Evolutionary conservation across 2,888 invertebrate genomes (phyloP).

Genomic region (Tachina lurida): DNA sequence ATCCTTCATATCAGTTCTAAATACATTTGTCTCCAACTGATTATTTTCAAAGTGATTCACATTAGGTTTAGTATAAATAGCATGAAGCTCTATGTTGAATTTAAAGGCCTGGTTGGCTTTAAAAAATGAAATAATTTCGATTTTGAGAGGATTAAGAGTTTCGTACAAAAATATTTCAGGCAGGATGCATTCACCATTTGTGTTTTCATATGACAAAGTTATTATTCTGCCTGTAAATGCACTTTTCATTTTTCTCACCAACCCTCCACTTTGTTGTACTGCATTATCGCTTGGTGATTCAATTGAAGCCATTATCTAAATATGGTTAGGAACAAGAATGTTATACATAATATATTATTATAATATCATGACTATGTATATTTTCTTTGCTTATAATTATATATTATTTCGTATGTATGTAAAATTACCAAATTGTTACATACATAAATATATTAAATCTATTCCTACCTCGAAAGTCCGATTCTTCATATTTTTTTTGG

Average conservation of each 20-base stretch:
- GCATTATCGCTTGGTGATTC: neutral
- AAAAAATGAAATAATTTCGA: neutral
- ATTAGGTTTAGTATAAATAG: neutral
- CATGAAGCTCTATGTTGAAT: constrained; percentile 12
- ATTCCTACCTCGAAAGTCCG: no score
- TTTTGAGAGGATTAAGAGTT: neutral
- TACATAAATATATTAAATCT: no score
- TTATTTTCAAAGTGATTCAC: neutral
- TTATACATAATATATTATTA: no score
- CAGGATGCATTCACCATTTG: neutral
- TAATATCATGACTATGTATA: no score
- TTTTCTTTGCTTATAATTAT: no score
- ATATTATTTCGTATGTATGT: no score
- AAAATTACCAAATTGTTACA: no score
- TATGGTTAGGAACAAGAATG: no score
- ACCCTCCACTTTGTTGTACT: neutral
- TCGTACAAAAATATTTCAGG: constrained; percentile 6
- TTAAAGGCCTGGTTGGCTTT: neutral
- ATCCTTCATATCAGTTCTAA: constrained; percentile 1
- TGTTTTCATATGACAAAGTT: neutral
- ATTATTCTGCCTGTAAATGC: constrained; percentile 6
- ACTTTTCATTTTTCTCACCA: neutral
- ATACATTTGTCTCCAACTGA: neutral
- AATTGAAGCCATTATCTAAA: no score
- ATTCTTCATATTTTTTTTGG: no score